Conservation (phyloP, 2,113 vertebrate genomes). For the Oriolus oriolus region DNA sequence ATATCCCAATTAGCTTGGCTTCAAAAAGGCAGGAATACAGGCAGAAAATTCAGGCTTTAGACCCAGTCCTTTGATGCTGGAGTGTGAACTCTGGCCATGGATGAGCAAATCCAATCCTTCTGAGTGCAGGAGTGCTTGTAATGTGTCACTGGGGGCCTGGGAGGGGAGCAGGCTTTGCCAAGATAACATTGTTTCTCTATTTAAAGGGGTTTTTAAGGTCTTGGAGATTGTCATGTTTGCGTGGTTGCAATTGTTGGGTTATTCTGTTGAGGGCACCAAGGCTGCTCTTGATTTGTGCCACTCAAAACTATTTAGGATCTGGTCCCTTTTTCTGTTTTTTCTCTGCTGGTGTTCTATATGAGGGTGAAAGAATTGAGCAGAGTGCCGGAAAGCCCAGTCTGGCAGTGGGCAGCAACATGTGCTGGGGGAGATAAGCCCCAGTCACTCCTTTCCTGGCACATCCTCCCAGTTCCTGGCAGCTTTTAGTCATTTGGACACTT, state of each 20-base stretch:
- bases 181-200: not conserved
- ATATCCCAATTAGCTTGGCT: not conserved
- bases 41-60: not conserved
- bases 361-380: not conserved
- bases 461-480: not conserved
- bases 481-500: not conserved
- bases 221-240: not conserved
- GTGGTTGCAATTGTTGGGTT: not conserved
- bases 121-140: not conserved
- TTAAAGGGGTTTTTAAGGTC: not conserved
- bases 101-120: not conserved
- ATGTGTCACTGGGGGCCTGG: rapidly evolving
- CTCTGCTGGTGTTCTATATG: rapidly evolving
- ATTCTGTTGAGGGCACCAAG: not conserved
- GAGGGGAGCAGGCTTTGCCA: not conserved
- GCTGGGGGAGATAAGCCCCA: not conserved
- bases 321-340: not conserved
- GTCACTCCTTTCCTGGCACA: not conserved
- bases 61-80: not conserved
- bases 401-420: not conserved
- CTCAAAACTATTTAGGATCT: not conserved
- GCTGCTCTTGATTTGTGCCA: not conserved
- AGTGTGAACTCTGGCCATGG: not conserved
- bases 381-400: not conserved
- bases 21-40: not conserved